Conservation (phyloP, 2,797 vertebrate species). For the Labeo calbasu region DNA sequence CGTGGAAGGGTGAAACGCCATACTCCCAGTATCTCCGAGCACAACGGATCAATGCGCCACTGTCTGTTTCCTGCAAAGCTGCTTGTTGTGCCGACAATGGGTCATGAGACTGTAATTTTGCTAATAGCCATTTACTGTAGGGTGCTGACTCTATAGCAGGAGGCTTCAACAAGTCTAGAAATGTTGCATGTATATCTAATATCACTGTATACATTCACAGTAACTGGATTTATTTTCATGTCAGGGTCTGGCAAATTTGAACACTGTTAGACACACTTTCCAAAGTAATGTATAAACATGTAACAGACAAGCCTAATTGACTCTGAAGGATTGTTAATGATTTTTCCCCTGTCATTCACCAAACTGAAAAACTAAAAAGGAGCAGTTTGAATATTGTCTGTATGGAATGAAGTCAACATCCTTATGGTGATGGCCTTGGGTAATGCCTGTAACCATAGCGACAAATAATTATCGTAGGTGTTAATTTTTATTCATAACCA, state of each 20-base stretch:
- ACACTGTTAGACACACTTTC: not conserved
- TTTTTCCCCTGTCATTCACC: not conserved
- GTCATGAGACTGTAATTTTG: conserved; percentile 65
- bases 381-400: not conserved
- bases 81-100: conserved; percentile 60
- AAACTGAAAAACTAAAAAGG: not conserved
- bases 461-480: not conserved
- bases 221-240: not conserved
- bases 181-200: conserved; percentile 5
- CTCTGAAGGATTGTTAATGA: not conserved
- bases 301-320: not conserved
- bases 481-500: not conserved
- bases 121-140: conserved; percentile 63
- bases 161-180: conserved; percentile 8
- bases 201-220: not conserved
- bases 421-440: not conserved
- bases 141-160: conserved; percentile 40
- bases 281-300: not conserved
- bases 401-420: not conserved
- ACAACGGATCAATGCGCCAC: conserved; percentile 68
- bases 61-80: conserved; percentile 58
- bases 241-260: not conserved
- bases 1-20: conserved; percentile 55
- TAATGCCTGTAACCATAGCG: not conserved
- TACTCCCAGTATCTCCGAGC: conserved; percentile 56